These are phyloP conservation scores for Glaucomys volans DNA, from an alignment of 2,113 vertebrate species.

Conservation along the genomic window DNA sequence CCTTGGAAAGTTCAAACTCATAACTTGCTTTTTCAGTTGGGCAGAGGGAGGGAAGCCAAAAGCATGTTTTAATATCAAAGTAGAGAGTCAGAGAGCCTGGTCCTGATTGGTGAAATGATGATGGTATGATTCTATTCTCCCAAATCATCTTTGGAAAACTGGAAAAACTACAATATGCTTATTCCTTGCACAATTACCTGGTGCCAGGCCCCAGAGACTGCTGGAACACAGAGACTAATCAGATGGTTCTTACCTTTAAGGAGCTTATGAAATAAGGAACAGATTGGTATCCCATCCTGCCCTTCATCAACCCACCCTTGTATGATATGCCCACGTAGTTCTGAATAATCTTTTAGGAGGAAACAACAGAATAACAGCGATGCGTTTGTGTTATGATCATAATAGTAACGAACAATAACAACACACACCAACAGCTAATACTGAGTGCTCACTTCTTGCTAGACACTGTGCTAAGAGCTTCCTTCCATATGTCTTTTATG, in stretches of 20 bases:
- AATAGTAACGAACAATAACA: not conserved
- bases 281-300: not conserved
- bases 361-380: not conserved
- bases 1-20: constrained; percentile 28
- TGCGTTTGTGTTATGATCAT: not conserved
- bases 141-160: constrained; percentile 69
- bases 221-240: not conserved
- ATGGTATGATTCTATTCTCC: constrained; percentile 65
- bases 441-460: not conserved
- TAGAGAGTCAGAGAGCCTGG: constrained; percentile 55
- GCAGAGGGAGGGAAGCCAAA: not conserved
- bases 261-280: not conserved
- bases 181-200: not conserved
- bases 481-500: not conserved
- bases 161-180: not conserved
- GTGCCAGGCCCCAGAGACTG: constrained; percentile 19
- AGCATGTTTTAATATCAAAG: not conserved
- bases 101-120: constrained; percentile 64
- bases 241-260: constrained; percentile 31
- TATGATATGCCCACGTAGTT: not conserved
- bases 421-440: fast-evolving
- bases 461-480: not conserved
- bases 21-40: constrained; percentile 23
- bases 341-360: not conserved
- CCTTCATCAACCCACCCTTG: not conserved